Base-by-base conservation (phyloP, 2,888 invertebrate genomes). In the Lepidochitona cinerea region DNA sequence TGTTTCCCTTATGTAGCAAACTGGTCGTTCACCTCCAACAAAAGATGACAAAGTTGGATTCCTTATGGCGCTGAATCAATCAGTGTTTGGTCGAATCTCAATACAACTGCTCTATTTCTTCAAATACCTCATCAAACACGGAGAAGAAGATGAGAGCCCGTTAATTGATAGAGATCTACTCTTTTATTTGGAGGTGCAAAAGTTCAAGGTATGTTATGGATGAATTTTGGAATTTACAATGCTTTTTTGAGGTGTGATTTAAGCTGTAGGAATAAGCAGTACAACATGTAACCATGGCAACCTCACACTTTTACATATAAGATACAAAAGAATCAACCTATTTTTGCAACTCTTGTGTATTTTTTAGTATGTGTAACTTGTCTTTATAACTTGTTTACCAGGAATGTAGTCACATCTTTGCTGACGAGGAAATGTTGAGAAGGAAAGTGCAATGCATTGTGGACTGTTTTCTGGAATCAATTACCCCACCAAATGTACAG, bases 131-230 rank as follows among this genome's bases (percentile, higher is more conserved):
- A 81, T 87, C 75, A 88, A 88, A 72, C 87, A 89, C 71, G 87
- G 87, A 0, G 87, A 88, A 70, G 87, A 88, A 53, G 90, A 89
- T 64, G 85, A 84, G 36, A 80, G 82, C 76, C 88, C 88, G 2
- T 84, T 84, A 26, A 81, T 89, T n/a, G 89, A 90, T 78, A 88
- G 86, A 68, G 89, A 90, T 78, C 85, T 90, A 33, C 88, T 89
- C 82, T 90, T 89, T 78, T 90, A 90, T 74, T 84, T 89, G 35
- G 90, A 90, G 80, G 88, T 89, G 29, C 88, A 88, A 72, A 90
- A 90, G 77, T 90, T 89, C 75, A 90, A 90, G 86, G 90, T 89
- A 59, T 76, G n/a, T n/a, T n/a, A n/a, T n/a, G n/a, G n/a, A n/a
- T n/a, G n/a, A n/a, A n/a, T n/a, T n/a, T n/a, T n/a, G n/a, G n/a